Conservation (phyloP, 2,797 vertebrate species). For the Mormyrus proboscirostris region DNA sequence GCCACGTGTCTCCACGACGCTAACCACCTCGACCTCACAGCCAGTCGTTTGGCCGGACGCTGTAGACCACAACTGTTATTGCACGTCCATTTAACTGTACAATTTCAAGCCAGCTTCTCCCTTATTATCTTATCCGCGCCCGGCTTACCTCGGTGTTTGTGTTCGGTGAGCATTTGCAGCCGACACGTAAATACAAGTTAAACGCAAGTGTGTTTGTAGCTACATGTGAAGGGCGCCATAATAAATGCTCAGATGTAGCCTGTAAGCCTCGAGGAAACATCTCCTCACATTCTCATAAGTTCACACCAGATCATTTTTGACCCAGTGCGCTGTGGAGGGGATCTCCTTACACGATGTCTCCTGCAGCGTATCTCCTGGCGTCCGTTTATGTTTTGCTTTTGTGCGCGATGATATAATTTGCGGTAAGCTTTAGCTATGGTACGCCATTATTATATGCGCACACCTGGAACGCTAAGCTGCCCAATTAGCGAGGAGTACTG, state of each 20-base stretch:
- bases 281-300: background rate
- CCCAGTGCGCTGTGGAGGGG: background rate
- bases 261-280: background rate
- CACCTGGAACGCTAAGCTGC: background rate
- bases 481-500: background rate
- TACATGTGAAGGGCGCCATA: background rate
- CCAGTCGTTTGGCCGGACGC: background rate
- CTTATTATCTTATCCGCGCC: background rate
- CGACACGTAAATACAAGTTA: background rate
- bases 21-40: background rate
- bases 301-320: background rate
- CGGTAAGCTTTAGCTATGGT: background rate
- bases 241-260: background rate
- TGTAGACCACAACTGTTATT: background rate
- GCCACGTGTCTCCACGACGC: background rate
- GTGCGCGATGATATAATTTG: background rate
- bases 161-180: background rate
- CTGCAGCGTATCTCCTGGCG: background rate
- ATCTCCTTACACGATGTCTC: background rate
- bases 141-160: background rate
- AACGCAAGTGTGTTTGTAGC: background rate
- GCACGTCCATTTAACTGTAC: background rate
- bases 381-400: background rate
- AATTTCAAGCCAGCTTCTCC: background rate
- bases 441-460: background rate